Percentiles rank a stretch among this genome's conserved stretches.
These are phyloP conservation scores for Melinaea marsaeus DNA, from an alignment of 2,888 invertebrate genomes.

Conservation along the genomic window DNA sequence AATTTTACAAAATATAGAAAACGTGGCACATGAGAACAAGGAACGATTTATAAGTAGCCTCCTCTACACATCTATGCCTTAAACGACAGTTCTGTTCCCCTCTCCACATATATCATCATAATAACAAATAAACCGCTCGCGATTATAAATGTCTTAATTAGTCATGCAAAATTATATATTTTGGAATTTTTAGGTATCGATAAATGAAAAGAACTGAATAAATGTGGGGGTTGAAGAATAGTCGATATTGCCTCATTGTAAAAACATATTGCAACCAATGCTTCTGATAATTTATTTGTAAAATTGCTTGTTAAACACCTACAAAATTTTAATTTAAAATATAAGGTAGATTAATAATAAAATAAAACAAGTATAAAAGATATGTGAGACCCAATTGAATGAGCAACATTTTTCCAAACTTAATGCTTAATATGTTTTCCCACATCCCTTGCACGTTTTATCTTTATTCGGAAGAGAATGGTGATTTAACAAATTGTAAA, in stretches of 20 bases:
- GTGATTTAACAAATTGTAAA: background rate
- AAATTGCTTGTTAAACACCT: constrained; percentile 83
- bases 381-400: too few species aligned
- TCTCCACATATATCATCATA: constrained; percentile 99
- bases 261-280: constrained; percentile 94
- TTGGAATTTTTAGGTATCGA: constrained; percentile 88
- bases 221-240: constrained; percentile 87
- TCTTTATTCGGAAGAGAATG: background rate
- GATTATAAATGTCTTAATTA: constrained; percentile 96
- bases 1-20: constrained; percentile 88
- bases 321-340: constrained; percentile 30
- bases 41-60: constrained; percentile 96
- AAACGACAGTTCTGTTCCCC: constrained; percentile 96
- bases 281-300: constrained; percentile 82
- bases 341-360: too few species aligned
- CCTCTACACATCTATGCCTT: constrained; percentile 99
- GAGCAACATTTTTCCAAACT: too few species aligned
- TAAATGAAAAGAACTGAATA: constrained; percentile 96
- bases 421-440: too few species aligned
- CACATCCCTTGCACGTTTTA: too few species aligned
- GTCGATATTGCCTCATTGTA: constrained; percentile 99
- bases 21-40: constrained; percentile 98
- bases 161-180: constrained; percentile 87
- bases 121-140: constrained; percentile 97
- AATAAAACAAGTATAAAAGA: too few species aligned